phyloP scores from a whole-genome alignment of 2,888 invertebrate genomes.

The Sminthurides aquaticus region DNA sequence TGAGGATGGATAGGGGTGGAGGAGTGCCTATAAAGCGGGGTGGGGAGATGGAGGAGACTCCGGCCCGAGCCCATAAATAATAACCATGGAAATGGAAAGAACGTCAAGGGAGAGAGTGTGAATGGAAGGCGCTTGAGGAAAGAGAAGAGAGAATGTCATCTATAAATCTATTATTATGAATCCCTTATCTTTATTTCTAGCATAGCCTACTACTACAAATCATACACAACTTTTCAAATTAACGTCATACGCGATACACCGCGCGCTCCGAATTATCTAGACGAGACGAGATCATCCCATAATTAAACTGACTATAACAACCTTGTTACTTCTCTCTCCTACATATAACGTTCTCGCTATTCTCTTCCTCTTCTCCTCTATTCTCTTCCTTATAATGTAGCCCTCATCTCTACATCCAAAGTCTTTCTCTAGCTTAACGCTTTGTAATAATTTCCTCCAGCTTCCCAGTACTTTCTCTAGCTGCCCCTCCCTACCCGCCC shows the following conservation, averaged over 20 bases:
- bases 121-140: constrained; percentile 38
- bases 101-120: constrained; percentile 43
- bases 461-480: too few species aligned
- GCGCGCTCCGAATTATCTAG: constrained; percentile 27
- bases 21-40: constrained; percentile 37
- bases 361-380: background rate
- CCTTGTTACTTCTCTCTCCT: constrained; percentile 11
- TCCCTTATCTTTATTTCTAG: constrained; percentile 37
- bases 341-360: background rate
- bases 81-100: constrained; percentile 43
- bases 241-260: constrained; percentile 42
- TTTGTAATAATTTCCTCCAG: too few species aligned
- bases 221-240: constrained; percentile 44
- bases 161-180: constrained; percentile 43
- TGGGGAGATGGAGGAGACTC: constrained; percentile 29
- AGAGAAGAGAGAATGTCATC: constrained; percentile 40
- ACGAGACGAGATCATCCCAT: constrained; percentile 41
- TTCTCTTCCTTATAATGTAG: background rate
- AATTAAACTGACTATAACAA: constrained; percentile 35
- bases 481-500: too few species aligned
- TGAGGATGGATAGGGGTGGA: constrained; percentile 29
- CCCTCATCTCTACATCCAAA: background rate
- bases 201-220: constrained; percentile 38
- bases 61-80: constrained; percentile 40
- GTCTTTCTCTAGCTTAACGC: too few species aligned